Base-by-base conservation (phyloP, 1,140 invertebrate genomes). In the Phenacoccus solenopsis region DNA sequence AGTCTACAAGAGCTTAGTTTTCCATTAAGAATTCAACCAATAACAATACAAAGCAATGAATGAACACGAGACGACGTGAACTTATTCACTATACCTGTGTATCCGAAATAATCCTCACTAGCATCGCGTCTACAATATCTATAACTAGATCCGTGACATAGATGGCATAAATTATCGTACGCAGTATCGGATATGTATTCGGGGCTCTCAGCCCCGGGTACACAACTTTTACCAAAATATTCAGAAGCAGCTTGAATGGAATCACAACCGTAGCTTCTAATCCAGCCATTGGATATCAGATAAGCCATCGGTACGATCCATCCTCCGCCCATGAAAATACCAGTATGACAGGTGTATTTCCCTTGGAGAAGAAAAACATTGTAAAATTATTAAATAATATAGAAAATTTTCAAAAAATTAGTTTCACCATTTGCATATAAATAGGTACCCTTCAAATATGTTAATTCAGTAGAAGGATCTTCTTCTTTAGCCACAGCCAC, bases 221-320 rank as follows among this genome's bases (percentile, higher is more conserved):
- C 87, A 78, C 94, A 96, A 30, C 89, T 89, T 77, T 94, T 92
- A 0, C 86, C 87, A 78, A 98, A 98, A 79, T 96, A 94, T 81
- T 98, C 89, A 0, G 93, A 89, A 0, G 93, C 93, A 0, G 93
- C 91, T 71, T 88, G 84, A 4, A 93, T 83, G 0, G 91, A 90
- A 79, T 97, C 90, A 77, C 95, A 97, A 13, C 91, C 91, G 76
- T 94, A 94, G 1, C 91, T 87, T 24, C 94, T 81, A 72, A 98
- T 95, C 87, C 95, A 93, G 28, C 90, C 88, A 75, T 97, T 98
- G 22, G 93, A 92, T 16, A 98, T 85, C 0, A 98, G 83, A 76
- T 93, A 96, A 0, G 93, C 93, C 75, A 98, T 79, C 0, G 96
- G 96, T 75, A 97, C 90, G 0, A 98, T 85, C 96, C 96, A 98